Percentiles rank a stretch among this genome's conserved stretches.
These are phyloP conservation scores for Drosophila planitibia DNA, from an alignment of 2,888 invertebrate species.

Conservation along the genomic window DNA sequence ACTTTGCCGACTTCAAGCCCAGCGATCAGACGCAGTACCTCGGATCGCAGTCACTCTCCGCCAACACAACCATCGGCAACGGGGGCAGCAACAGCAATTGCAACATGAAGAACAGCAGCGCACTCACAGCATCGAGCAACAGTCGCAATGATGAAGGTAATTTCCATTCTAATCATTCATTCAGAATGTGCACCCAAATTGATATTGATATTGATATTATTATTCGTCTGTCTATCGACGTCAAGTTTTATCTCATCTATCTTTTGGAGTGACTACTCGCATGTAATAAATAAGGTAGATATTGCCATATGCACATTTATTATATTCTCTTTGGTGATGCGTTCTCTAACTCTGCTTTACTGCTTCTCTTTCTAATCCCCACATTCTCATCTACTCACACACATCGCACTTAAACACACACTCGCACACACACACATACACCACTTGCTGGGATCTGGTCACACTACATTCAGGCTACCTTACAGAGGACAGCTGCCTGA, in stretches of 20 bases:
- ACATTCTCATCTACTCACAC: slow-evolving; percentile 19
- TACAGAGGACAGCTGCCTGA: slow-evolving; percentile 84
- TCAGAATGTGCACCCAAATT: neutral
- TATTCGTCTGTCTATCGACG: neutral
- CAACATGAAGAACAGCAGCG: neutral
- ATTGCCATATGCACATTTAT: neutral
- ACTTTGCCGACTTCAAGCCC: slow-evolving; percentile 65
- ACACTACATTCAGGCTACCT: slow-evolving; percentile 84
- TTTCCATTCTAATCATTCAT: neutral
- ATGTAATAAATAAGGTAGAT: neutral
- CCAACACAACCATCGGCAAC: slow-evolving; percentile 41
- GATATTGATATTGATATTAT: neutral
- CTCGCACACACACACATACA: slow-evolving; percentile 6
- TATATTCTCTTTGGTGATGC: slow-evolving; percentile 33
- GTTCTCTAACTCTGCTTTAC: slow-evolving; percentile 29
- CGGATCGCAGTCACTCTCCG: slow-evolving; percentile 57
- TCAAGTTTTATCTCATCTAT: neutral
- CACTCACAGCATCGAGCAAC: slow-evolving; percentile 3
- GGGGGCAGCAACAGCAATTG: slow-evolving; percentile 1
- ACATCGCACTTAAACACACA: slow-evolving; percentile 18
- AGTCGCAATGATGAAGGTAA: slow-evolving; percentile 77
- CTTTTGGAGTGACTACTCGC: neutral
- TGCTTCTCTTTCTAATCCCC: slow-evolving; percentile 7
- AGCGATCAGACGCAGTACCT: slow-evolving; percentile 67
- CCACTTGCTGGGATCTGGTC: slow-evolving; percentile 38